A percentile compares a stretch with the other conserved stretches of the same genome.
Evolutionary conservation across 1,140 invertebrate species (phyloP).

Genomic region (Thaumetopoea pityocampa): DNA sequence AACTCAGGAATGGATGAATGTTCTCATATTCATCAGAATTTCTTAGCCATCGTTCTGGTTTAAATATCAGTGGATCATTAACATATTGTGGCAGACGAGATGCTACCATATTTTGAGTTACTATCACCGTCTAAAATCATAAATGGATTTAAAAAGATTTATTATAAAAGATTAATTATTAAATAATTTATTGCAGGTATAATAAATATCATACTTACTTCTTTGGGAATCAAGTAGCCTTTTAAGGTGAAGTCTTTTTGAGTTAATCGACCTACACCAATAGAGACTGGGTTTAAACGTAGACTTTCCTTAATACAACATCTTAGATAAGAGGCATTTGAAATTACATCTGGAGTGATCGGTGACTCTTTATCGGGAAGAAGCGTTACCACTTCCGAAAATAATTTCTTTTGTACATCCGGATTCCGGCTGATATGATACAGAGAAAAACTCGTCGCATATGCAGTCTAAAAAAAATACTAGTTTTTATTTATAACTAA

Average conservation of each 20-base stretch:
- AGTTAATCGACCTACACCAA: slow-evolving; percentile 87
- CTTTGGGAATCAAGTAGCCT: slow-evolving; percentile 90
- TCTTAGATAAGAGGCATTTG: slow-evolving; percentile 83
- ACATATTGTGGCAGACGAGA: slow-evolving; percentile 85
- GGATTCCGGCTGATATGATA: slow-evolving; percentile 88
- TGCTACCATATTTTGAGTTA: slow-evolving; percentile 91
- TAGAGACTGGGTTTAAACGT: slow-evolving; percentile 88
- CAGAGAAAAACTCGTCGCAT: slow-evolving; percentile 85
- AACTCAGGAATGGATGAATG: slow-evolving; percentile 84
- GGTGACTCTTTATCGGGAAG: slow-evolving; percentile 70
- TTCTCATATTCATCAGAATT: slow-evolving; percentile 67
- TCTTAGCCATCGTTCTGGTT: slow-evolving; percentile 87
- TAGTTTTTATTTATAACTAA: background rate
- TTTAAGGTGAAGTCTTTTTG: slow-evolving; percentile 86
- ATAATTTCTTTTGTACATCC: slow-evolving; percentile 84
- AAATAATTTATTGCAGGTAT: background rate
- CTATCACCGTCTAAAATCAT: slow-evolving; percentile 86
- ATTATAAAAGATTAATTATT: background rate
- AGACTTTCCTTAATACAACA: slow-evolving; percentile 91
- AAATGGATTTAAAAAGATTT: slow-evolving; percentile 4
- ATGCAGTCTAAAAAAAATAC: slow-evolving; percentile 83
- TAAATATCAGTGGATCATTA: slow-evolving; percentile 80
- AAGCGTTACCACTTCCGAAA: slow-evolving; percentile 79
- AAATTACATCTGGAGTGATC: slow-evolving; percentile 78
- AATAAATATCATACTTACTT: slow-evolving; percentile 77